Percentiles rank a stretch among this genome's conserved stretches.
phyloP scores from a whole-genome alignment of 1,140 invertebrate species.

The Scaptomyza hsui region DNA sequence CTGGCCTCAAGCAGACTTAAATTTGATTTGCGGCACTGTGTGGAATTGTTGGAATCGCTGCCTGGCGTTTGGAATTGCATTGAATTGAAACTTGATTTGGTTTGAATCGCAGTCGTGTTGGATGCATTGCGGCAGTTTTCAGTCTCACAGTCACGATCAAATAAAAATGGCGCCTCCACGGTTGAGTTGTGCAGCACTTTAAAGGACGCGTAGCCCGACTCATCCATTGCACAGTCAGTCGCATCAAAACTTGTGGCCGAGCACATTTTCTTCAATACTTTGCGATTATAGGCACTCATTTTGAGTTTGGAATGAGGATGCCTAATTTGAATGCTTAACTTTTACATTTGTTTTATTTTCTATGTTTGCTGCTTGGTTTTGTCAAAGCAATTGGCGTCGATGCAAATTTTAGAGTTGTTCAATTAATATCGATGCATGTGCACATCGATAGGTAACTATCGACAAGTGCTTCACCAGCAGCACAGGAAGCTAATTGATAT shows the following conservation, averaged over 20 bases:
- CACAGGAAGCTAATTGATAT: slow-evolving; percentile 4
- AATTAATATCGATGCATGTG: slow-evolving; percentile 1
- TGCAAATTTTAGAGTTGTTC: slow-evolving; percentile 29
- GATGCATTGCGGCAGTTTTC: slow-evolving; percentile 64
- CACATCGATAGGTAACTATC: slow-evolving; percentile 6
- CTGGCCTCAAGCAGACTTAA: slow-evolving; percentile 4
- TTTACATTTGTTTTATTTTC: slow-evolving; percentile 53
- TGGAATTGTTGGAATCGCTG: not conserved
- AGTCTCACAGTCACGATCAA: slow-evolving; percentile 46
- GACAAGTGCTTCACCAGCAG: not conserved
- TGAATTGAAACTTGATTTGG: slow-evolving; percentile 16
- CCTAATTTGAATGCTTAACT: slow-evolving; percentile 13
- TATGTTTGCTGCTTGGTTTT: slow-evolving; percentile 15
- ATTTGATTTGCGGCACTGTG: slow-evolving; percentile 20
- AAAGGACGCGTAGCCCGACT: slow-evolving; percentile 73
- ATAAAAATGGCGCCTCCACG: slow-evolving; percentile 74
- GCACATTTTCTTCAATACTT: slow-evolving; percentile 43
- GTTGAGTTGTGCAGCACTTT: slow-evolving; percentile 64
- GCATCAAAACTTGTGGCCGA: slow-evolving; percentile 20
- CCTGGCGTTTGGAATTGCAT: slow-evolving; percentile 47
- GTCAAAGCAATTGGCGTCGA: slow-evolving; percentile 37
- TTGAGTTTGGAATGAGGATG: slow-evolving; percentile 44
- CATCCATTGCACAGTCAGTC: slow-evolving; percentile 53
- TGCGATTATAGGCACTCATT: slow-evolving; percentile 64
- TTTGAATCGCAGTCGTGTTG: slow-evolving; percentile 34